Base-by-base conservation (phyloP, 2,113 vertebrate species). In the Siphamia tubifer region DNA sequence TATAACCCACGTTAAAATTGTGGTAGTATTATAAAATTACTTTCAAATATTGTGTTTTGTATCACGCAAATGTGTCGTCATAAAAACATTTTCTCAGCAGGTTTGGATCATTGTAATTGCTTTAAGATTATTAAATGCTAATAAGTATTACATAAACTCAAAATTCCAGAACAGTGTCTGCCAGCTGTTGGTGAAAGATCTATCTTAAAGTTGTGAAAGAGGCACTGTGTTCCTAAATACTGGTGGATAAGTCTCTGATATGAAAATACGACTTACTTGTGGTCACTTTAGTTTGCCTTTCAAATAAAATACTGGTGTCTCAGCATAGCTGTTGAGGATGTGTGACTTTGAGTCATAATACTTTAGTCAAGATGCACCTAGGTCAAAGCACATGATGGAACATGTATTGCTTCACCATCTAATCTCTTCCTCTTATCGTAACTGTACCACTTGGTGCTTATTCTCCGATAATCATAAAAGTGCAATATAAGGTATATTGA, bases 331-430 rank as follows among this genome's bases (percentile, higher is more conserved):
- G 7, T 27, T 20, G 36, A 68, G 60, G 64, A 79, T 67, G 77
- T 77, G 83, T 80, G 83, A 86, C 66, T 71, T 38, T 88, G 69
- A 85, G 73, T 89, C 83, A 84, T 54, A n/a, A 2, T 57, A 35
- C 20, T 24, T 47, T 38, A 55, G 34, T 35, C 20, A 34, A 79
- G 35, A 69, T 27, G 4, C 19, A 64, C 38, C 57, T 51, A 6
- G 66, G 56, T 62, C 54, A 81, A 68, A 24, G 45, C 31, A 4
- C 61, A 20, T 8, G 20, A 30, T 45, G 4, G 40, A 54, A 54
- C 40, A 39, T 34, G 27, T 36, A 6, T 84, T 77, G 69, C 70
- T 58, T 77, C 39, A 78, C 25, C 17, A 40, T 53, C 4, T 54
- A 79, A 78, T 82, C 64, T 54, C 40, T 40, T 75, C 27, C 32